Conservation (phyloP, 2,113 vertebrate species). For the Pelodiscus sinensis region DNA sequence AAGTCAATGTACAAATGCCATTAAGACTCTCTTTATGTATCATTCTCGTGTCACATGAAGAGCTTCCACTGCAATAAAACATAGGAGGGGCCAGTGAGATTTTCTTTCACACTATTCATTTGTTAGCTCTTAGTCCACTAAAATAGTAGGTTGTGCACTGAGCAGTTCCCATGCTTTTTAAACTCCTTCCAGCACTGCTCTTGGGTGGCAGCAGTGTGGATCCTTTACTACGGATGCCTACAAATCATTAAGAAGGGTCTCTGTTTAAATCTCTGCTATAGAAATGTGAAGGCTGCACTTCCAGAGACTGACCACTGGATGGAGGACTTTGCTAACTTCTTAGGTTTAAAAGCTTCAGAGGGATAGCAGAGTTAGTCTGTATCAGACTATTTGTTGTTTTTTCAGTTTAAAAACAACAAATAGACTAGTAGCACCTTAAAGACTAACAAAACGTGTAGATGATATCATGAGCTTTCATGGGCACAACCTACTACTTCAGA, state of each 20-base stretch:
- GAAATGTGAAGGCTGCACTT: background rate
- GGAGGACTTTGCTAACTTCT: slow-evolving; percentile 42
- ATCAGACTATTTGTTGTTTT: too few species aligned
- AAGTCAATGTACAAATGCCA: background rate
- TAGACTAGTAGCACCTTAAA: too few species aligned
- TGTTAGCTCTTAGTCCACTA: background rate
- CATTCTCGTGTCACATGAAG: background rate
- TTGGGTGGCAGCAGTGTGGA: background rate
- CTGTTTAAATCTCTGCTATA: background rate
- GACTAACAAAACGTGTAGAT: too few species aligned
- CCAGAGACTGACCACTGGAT: slow-evolving; percentile 11
- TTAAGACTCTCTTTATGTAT: fast-evolving
- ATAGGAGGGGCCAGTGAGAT: background rate
- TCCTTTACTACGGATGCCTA: background rate
- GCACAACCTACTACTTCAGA: too few species aligned
- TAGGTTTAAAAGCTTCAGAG: too few species aligned
- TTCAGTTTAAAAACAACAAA: too few species aligned
- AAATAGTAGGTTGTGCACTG: fast-evolving
- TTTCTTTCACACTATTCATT: background rate
- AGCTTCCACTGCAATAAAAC: background rate
- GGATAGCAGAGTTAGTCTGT: too few species aligned
- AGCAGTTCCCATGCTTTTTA: background rate
- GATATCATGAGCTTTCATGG: too few species aligned
- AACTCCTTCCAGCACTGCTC: background rate
- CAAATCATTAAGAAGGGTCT: fast-evolving